Conservation (phyloP, 2,888 invertebrate species). For the Plutella xylostella region DNA sequence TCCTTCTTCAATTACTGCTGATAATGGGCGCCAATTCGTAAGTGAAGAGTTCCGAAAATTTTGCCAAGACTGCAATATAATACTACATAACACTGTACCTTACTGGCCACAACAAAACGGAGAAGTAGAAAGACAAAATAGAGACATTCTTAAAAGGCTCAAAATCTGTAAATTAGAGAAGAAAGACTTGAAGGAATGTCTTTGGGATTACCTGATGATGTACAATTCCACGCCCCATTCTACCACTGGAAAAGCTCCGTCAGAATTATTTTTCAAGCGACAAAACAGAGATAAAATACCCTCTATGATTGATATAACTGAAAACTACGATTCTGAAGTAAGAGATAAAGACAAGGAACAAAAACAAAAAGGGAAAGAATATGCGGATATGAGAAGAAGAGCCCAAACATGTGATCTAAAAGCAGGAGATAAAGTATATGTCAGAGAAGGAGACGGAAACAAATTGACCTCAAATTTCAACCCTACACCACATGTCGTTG, state of each 20-base stretch:
- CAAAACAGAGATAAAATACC: constrained; percentile 10
- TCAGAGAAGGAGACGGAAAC: background rate
- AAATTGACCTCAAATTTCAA: constrained; percentile 1
- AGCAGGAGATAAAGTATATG: constrained; percentile 4
- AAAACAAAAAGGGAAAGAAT: background rate
- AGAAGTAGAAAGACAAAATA: constrained; percentile 15
- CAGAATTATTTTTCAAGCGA: constrained; percentile 6
- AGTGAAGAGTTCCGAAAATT: constrained; percentile 15
- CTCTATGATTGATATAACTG: background rate
- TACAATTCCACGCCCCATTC: constrained; percentile 9
- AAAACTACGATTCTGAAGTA: constrained; percentile 6
- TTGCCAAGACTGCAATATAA: constrained; percentile 7
- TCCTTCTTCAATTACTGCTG: constrained; percentile 16
- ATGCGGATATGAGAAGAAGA: background rate
- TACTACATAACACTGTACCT: constrained; percentile 20
- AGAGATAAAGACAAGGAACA: constrained; percentile 5
- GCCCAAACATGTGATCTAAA: background rate
- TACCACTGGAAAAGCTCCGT: constrained; percentile 5
- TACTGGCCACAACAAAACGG: constrained; percentile 17
- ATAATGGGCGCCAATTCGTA: constrained; percentile 17
- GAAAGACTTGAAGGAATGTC: constrained; percentile 11
- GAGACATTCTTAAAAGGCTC: constrained; percentile 15
- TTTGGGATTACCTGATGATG: constrained; percentile 14
- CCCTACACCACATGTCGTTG: background rate
- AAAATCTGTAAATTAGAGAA: constrained; percentile 15